Evolutionary conservation across 2,797 vertebrate species (phyloP).

Genomic region (Ptychadena robeensis): DNA sequence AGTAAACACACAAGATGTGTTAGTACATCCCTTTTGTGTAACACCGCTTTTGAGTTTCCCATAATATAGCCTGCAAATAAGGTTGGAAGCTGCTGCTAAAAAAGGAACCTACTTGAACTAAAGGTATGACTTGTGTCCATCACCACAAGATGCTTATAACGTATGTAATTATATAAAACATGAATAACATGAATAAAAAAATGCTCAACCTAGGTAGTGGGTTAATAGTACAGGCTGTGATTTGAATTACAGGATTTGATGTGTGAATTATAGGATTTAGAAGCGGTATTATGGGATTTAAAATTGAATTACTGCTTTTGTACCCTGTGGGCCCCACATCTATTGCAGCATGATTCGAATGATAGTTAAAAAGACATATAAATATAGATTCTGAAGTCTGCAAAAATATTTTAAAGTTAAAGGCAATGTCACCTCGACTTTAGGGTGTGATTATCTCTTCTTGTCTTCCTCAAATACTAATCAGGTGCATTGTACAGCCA

Average conservation of each 20-base stretch:
- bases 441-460: conserved; percentile 5
- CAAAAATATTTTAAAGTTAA: not conserved
- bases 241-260: conserved; percentile 50
- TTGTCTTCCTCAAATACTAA: conserved; percentile 6
- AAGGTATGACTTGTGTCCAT: not conserved
- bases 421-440: conserved; percentile 14
- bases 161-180: not conserved
- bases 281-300: conserved; percentile 46
- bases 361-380: not conserved
- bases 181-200: not conserved
- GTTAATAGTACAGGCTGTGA: conserved; percentile 33
- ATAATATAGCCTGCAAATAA: not conserved
- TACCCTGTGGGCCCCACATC: conserved; percentile 19
- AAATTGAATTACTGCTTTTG: conserved; percentile 41
- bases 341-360: conserved; percentile 36
- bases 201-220: not conserved
- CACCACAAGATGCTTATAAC: not conserved
- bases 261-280: conserved; percentile 53
- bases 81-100: not conserved
- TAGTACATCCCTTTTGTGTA: not conserved
- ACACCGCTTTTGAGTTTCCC: not conserved
- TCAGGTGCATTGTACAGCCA: not conserved
- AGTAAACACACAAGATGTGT: not conserved
- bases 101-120: not conserved
- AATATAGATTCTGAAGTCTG: not conserved